Percentiles rank a stretch among this genome's conserved stretches.
phyloP scores from a whole-genome alignment of 2,888 invertebrate genomes.

The Acanthopleura granulata region DNA sequence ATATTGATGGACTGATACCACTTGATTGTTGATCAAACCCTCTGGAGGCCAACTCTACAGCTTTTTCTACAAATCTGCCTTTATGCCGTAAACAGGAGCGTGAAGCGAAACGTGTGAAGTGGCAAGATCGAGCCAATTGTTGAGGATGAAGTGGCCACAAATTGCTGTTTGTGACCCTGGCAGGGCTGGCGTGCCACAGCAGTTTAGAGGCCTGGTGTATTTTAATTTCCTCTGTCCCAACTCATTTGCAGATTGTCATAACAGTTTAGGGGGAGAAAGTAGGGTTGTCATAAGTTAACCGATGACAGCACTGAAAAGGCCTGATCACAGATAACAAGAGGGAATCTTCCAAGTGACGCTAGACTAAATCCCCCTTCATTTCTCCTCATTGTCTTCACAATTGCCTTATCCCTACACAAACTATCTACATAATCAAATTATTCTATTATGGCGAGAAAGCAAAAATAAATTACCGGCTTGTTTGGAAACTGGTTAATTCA shows the following conservation, averaged over 20 bases:
- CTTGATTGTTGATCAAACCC: too few species aligned
- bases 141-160: background rate
- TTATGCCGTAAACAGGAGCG: too few species aligned
- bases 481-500: slow-evolving; percentile 16
- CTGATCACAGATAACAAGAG: background rate
- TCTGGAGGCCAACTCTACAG: too few species aligned
- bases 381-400: slow-evolving; percentile 11
- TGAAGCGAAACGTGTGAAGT: background rate
- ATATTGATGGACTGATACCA: too few species aligned
- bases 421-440: slow-evolving; percentile 18
- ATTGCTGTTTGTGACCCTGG: background rate
- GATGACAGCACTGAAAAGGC: background rate
- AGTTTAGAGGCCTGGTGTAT: background rate
- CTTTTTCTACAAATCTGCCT: too few species aligned
- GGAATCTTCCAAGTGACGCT: background rate
- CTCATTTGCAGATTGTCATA: slow-evolving; percentile 12
- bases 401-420: slow-evolving; percentile 13
- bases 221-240: background rate
- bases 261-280: background rate
- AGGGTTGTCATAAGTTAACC: slow-evolving; percentile 8
- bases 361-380: background rate
- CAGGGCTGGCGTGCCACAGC: background rate
- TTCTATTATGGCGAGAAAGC: slow-evolving; percentile 17
- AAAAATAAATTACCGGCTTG: slow-evolving; percentile 20
- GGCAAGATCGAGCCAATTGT: slow-evolving; percentile 1